Base-by-base conservation (phyloP, 1,140 invertebrate genomes). In the Augochlora pura region DNA sequence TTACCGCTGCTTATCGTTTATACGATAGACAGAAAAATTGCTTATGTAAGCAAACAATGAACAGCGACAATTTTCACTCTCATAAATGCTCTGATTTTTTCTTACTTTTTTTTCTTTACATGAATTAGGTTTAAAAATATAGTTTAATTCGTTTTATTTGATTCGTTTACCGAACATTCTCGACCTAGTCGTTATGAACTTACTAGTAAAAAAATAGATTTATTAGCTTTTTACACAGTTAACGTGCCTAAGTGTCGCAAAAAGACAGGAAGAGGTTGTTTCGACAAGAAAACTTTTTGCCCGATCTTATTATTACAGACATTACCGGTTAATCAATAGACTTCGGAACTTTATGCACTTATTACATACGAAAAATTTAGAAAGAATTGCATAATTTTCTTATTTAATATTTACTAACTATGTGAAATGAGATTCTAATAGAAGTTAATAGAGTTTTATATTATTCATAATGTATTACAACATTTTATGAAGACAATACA, bases 131-230 rank as follows among this genome's bases (percentile, higher is more conserved):
- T 84, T 78, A 78, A 82, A 82, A 86, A 87, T 81, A 85, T 68
- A 82, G 77, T 74, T 54, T 75, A 83, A 76, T 70, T 82, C 64
- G 60, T 46, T 64, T 57, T 68, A 63, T 62, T 69, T 25, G 59
- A n/a, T 67, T 62, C n/a, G 4, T 64, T 80, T 46, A 46, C 14
- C 69, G n/a, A 78, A 87, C 57, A 80, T 82, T 63, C 57, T 74
- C 74, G 46, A 62, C 6, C 67, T 67, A 52, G 3, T 79, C 81
- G 46, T 64, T 63, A 78, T 73, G 84, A 80, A 82, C 82, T 85
- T 88, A 88, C 49, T 83, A 83, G 85, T 91, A 91, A 82, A 91
- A 90, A 90, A 90, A 91, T 91, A 91, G 85, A 91, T 85, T 72
- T 70, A 81, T 86, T 73, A 82, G 67, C n/a, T 83, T 64, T 81